These are phyloP conservation scores for Alethe castanea DNA, from an alignment of 2,113 vertebrate species.

Conservation along the genomic window DNA sequence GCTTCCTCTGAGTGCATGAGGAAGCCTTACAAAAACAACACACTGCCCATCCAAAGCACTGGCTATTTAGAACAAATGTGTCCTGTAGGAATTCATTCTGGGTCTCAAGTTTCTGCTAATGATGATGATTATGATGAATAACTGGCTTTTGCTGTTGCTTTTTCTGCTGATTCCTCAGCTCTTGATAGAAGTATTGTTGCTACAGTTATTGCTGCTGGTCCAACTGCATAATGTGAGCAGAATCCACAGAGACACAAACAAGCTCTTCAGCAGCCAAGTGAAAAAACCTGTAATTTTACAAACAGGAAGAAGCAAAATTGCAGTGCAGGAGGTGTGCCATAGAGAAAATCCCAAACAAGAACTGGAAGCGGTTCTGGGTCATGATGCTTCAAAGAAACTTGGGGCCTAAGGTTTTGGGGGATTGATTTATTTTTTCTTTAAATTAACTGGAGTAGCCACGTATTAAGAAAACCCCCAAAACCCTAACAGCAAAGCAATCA, in stretches of 20 bases:
- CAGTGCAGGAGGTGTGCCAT: rapidly evolving
- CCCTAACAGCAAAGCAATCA: rapidly evolving
- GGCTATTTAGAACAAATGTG: slow-evolving; percentile 9
- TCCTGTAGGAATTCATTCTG: slow-evolving; percentile 9
- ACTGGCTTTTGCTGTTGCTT: not conserved
- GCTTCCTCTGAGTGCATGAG: not conserved
- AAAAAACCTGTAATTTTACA: not conserved
- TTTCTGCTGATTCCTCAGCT: slow-evolving; percentile 50
- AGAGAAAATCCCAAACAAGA: not conserved
- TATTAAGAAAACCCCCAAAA: not conserved
- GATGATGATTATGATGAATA: slow-evolving; percentile 45
- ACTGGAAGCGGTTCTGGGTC: not conserved
- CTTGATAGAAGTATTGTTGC: not conserved
- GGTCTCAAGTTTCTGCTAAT: slow-evolving; percentile 29
- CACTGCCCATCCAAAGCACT: not conserved
- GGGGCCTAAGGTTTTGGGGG: rapidly evolving
- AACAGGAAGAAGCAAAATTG: not conserved
- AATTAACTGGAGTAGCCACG: not conserved
- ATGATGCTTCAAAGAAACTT: not conserved
- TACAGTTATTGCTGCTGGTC: slow-evolving; percentile 1
- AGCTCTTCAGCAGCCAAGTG: not conserved
- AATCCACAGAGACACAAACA: not conserved
- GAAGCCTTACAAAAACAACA: not conserved
- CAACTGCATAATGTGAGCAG: not conserved
- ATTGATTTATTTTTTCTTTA: not conserved